These are phyloP conservation scores for Dusona sp. DNA, from an alignment of 2,888 invertebrate species.

Conservation along the genomic window DNA sequence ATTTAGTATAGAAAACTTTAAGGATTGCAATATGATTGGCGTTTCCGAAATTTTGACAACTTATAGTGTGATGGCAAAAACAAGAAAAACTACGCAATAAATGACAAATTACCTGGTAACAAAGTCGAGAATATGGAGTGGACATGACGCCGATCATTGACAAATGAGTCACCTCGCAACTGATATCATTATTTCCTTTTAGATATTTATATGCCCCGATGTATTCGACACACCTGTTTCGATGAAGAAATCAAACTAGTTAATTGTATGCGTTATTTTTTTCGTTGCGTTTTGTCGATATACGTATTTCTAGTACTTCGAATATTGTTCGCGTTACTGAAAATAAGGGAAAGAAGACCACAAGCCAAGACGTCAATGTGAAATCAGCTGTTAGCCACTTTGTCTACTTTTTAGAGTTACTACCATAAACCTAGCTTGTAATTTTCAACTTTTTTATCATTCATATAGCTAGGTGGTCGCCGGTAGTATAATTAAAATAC, in stretches of 20 bases:
- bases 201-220: background rate
- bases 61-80: background rate
- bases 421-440: too few species aligned
- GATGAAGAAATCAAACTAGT: background rate
- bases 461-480: too few species aligned
- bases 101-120: constrained; percentile 46
- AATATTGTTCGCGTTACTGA: background rate
- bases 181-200: constrained; percentile 26
- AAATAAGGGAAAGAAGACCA: constrained; percentile 31
- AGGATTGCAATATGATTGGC: background rate
- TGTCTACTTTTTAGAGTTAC: too few species aligned
- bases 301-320: background rate
- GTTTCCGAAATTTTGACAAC: background rate
- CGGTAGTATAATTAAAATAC: too few species aligned
- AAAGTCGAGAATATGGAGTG: constrained; percentile 7
- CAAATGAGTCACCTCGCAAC: constrained; percentile 49
- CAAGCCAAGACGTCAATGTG: constrained; percentile 44
- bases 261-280: background rate
- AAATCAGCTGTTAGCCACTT: constrained; percentile 43
- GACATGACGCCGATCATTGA: constrained; percentile 17
- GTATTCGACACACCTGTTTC: background rate
- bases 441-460: too few species aligned
- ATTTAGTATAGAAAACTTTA: background rate
- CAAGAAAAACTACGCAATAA: background rate
- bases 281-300: background rate